These are phyloP conservation scores for Dromaius novaehollandiae DNA, from an alignment of 2,113 vertebrate species.

Conservation along the genomic window DNA sequence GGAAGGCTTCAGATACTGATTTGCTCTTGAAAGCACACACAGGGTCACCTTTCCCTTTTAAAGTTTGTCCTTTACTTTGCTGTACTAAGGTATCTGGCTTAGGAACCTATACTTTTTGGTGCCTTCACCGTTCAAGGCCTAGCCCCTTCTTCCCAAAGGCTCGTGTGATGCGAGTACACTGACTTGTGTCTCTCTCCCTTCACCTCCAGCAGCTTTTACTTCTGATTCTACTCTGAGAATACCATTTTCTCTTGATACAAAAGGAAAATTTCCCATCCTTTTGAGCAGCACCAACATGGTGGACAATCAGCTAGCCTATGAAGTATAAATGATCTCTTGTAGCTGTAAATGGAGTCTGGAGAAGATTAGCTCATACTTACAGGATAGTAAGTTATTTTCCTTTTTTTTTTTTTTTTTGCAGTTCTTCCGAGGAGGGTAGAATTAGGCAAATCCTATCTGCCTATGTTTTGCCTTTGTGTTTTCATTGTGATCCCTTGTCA, in stretches of 20 bases:
- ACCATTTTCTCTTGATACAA: background rate
- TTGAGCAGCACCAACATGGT: background rate
- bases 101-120: no score
- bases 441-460: background rate
- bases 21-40: background rate
- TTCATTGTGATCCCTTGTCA: background rate
- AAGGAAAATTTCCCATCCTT: background rate
- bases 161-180: fast-evolving
- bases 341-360: background rate
- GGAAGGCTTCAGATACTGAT: background rate
- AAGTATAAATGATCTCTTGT: background rate
- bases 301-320: background rate
- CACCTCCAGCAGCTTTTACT: background rate
- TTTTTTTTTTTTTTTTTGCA: background rate
- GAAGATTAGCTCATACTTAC: background rate
- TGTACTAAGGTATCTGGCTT: background rate
- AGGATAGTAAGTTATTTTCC: background rate
- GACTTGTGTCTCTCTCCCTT: background rate
- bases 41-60: background rate
- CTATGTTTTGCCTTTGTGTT: background rate
- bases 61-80: background rate
- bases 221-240: background rate
- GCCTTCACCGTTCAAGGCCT: background rate
- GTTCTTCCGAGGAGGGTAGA: background rate
- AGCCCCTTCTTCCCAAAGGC: background rate